Base-by-base conservation (phyloP, 1,140 invertebrate genomes). In the Cylas formicarius region DNA sequence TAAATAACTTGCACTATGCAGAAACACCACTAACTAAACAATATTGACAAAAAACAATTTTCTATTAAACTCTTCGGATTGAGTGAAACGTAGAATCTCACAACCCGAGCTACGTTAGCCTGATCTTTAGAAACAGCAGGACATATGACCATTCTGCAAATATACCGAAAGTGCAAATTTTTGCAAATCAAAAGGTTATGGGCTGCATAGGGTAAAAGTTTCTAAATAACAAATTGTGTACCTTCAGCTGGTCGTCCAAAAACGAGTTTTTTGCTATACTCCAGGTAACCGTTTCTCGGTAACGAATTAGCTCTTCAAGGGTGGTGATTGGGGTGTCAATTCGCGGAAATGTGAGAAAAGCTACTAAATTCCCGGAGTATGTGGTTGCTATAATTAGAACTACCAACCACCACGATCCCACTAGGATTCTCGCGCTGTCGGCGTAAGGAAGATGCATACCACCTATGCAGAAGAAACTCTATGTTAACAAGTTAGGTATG, bases 391-490 rank as follows among this genome's bases (percentile, higher is more conserved):
- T 72, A 0, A 95, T 83, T 41, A 95, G 74, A 2, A 91, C 89
- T 9, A 91, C 85, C 9, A 96, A 62, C 90, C 91, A 95, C 91
- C 91, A 96, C 3, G 86, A 81, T 0, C 86, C 87, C 1, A 95
- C 77, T 1, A 95, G 70, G 3, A 93, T 58, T n/a, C 90, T 73
- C n/a, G 87, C 86, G 52, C 88, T 91, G 56, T 90, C 84, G 0
- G 85, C 84, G 24, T 76, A 69, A 0, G 90, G 89, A 21, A 92
- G 66, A 59, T 87, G 80, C 73, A 86, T 84, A 13, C 89, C 89
- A 52, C 89, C 89, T 90, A 55, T n/a, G n/a, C n/a, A n/a, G n/a
- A 14, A 58, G 62, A 26, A 33, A 17, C 10, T 10, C 11, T 11
- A 28, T 28, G 5, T 28, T n/a, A n/a, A n/a, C n/a, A n/a, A n/a